Conservation (phyloP, 2,113 vertebrate species). For the Xenopus laevis region DNA sequence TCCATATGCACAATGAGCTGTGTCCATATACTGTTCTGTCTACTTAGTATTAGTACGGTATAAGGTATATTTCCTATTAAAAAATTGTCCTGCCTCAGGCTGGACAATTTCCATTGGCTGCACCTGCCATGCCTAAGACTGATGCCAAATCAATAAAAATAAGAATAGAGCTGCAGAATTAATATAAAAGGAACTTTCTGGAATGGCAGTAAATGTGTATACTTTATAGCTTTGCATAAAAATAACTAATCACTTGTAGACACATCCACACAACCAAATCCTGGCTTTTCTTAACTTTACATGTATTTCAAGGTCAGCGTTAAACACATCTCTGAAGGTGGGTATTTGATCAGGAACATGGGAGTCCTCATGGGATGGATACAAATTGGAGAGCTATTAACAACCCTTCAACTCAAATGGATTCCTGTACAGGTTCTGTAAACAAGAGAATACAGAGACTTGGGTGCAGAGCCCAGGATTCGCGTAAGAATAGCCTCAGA, state of each 20-base stretch:
- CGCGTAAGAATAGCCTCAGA: slow-evolving; percentile 6
- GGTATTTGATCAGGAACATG: slow-evolving; percentile 25
- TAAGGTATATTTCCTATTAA: no score
- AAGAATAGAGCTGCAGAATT: neutral
- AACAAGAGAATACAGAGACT: slow-evolving; percentile 36
- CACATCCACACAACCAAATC: no score
- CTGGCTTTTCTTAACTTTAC: slow-evolving; percentile 20
- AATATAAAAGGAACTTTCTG: neutral
- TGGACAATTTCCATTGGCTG: no score
- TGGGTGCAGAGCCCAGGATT: neutral
- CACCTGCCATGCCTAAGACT: no score
- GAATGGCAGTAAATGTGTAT: neutral
- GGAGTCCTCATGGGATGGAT: slow-evolving; percentile 25
- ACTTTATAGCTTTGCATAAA: neutral
- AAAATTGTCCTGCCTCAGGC: no score
- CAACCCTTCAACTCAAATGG: slow-evolving; percentile 42
- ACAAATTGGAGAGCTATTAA: slow-evolving; percentile 43
- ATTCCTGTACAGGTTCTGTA: slow-evolving; percentile 40
- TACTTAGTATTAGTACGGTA: no score
- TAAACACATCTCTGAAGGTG: slow-evolving; percentile 29
- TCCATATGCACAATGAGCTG: no score
- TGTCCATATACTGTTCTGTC: no score
- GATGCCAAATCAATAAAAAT: neutral
- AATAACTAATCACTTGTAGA: slow-evolving; percentile 1
- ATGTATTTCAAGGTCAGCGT: slow-evolving; percentile 32